These are phyloP conservation scores for Macropis europaea DNA, from an alignment of 2,888 invertebrate genomes.

Conservation along the genomic window DNA sequence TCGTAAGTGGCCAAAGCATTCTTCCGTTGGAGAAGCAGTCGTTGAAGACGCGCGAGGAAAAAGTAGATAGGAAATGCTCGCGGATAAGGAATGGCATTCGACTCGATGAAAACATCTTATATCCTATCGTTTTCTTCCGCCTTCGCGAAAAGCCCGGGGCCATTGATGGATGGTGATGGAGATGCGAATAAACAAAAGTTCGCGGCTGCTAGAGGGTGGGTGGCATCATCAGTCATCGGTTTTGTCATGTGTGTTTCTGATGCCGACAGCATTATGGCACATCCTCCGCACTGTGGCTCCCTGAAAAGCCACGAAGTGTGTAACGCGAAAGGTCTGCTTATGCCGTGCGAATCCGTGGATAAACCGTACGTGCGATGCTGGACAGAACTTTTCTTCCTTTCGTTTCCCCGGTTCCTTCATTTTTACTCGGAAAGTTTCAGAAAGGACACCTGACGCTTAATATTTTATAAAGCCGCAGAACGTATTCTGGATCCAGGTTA, in stretches of 20 bases:
- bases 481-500: no score
- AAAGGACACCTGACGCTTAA: no score
- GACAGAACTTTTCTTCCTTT: conserved; percentile 22
- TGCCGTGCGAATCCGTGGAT: conserved; percentile 21
- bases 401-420: neutral
- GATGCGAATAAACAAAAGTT: conserved; percentile 72
- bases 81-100: conserved; percentile 34
- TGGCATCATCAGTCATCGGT: conserved; percentile 70
- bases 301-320: conserved; percentile 19
- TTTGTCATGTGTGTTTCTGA: conserved; percentile 68
- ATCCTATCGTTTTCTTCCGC: conserved; percentile 53
- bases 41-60: conserved; percentile 9
- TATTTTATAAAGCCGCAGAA: no score
- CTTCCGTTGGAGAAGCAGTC: neutral
- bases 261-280: conserved; percentile 40
- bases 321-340: conserved; percentile 20
- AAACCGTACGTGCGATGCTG: conserved; percentile 20
- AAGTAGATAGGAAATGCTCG: conserved; percentile 33
- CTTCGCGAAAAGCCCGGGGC: conserved; percentile 53
- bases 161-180: conserved; percentile 71
- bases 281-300: conserved; percentile 42
- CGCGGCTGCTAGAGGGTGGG: conserved; percentile 48
- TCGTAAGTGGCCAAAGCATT: neutral
- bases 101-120: conserved; percentile 47
- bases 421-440: neutral